These are phyloP conservation scores for Hemibagrus wyckioides DNA, from an alignment of 2,113 vertebrate species.

Conservation along the genomic window DNA sequence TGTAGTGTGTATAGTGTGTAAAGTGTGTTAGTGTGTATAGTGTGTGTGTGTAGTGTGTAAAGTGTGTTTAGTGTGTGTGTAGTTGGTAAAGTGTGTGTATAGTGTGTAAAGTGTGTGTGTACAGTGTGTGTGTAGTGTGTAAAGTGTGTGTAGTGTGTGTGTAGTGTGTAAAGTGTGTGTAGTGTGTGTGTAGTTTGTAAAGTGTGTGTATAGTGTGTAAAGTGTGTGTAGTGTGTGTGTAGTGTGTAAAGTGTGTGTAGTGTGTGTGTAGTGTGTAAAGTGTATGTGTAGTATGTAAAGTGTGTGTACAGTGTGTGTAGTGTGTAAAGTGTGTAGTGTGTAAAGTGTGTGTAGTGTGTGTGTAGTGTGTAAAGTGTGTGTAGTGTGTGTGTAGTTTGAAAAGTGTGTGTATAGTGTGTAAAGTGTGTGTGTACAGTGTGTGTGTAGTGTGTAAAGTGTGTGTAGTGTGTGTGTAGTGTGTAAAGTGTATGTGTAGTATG, in stretches of 20 bases:
- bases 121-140: no score
- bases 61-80: constrained; percentile 58
- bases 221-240: not conserved
- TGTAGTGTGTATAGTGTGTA: not conserved
- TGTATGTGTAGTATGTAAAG: no score
- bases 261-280: not conserved
- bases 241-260: not conserved
- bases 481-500: not conserved
- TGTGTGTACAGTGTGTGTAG: no score
- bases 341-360: not conserved
- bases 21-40: not conserved
- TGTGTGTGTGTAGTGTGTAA: constrained; percentile 59
- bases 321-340: not conserved
- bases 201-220: no score
- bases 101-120: not conserved
- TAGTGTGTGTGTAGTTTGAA: no score
- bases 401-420: no score
- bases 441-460: not conserved
- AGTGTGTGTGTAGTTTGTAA: no score
- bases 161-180: no score
- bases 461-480: not conserved
- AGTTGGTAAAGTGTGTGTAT: not conserved
- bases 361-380: not conserved
- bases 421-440: no score
- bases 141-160: not conserved